Base-by-base conservation (phyloP, 92 coral and sea anemone genomes). In the Umimayanthus chanpuru region DNA sequence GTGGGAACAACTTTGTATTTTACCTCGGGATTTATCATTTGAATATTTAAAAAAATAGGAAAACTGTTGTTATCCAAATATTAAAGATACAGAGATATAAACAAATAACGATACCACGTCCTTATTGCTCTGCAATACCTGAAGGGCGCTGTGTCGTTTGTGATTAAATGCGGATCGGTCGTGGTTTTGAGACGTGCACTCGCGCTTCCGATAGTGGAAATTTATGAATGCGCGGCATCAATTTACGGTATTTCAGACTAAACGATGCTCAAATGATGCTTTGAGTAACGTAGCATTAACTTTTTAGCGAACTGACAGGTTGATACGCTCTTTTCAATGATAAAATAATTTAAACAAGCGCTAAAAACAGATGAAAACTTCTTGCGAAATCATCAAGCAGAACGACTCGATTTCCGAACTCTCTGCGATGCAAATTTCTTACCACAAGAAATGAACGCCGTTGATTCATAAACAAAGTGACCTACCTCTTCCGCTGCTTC, bases 401-500 rank as follows among this genome's bases (percentile, higher is more conserved):
- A 78, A 78, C 82, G 23, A 53, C 44, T 75, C 41, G 50, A 41
- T 6, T 41, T 32, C 36, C 26, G 43, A 73, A 36, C n/a, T 36
- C n/a, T 36, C 25, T 32, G 77, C n/a, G 55, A 47, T 78, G 81
- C 65, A 43, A 47, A 78, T 78, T 25, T 43, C 41, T 44, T 2
- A 25, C 39, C 41, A 39, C 44, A 74, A 74, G 79, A 74, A 74
- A 39, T 5, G 79, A 74, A 74, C 28, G 79, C 81, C 9, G 58
- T 78, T n/a, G 36, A 32, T 47, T 39, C 7, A 75, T 10, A 26
- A 71, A 61, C 68, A 61, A 61, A 61, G 26, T 61, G 18, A 65
- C 75, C 6, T 66, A 81, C 86, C 87, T 83, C 93, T 96, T 97
- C 99, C 0, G 99, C 99, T 10, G 98, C 87, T 55, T 97, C 99